A percentile compares a stretch with the other conserved stretches of the same genome.
Conservation (phyloP, 2,113 vertebrate genomes). For the Etheostoma cragini region DNA sequence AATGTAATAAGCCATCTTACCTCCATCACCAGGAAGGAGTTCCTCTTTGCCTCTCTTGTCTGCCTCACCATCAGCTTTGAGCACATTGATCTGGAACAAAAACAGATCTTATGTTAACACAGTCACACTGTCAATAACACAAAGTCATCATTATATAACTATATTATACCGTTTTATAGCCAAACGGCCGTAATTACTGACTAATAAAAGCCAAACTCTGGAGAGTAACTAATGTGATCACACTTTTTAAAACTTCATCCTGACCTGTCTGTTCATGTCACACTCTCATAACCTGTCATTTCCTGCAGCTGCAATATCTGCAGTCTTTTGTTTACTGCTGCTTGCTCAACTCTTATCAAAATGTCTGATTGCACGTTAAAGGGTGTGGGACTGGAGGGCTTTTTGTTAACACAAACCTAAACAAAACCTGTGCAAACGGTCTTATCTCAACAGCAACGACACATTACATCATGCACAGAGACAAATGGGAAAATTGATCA, state of each 20-base stretch:
- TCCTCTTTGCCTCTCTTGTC: constrained; percentile 26
- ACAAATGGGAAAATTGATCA: constrained; percentile 6
- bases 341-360: constrained; percentile 35
- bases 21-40: constrained; percentile 21
- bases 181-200: neutral
- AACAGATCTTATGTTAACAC: constrained; percentile 1
- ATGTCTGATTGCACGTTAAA: constrained; percentile 13
- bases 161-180: no score
- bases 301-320: neutral
- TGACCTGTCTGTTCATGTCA: neutral
- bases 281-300: neutral
- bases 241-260: neutral
- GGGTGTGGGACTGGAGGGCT: constrained; percentile 23
- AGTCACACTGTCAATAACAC: neutral
- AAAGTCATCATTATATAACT: neutral
- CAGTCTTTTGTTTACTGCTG: constrained; percentile 6
- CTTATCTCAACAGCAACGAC: constrained; percentile 1
- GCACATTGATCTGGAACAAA: constrained; percentile 57
- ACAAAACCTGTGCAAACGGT: constrained; percentile 16
- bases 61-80: constrained; percentile 26
- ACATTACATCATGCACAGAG: neutral
- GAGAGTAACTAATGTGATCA: neutral
- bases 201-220: neutral
- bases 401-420: constrained; percentile 12
- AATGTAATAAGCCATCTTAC: constrained; percentile 36